phyloP scores from a whole-genome alignment of 2,797 vertebrate species.

The Caiman crocodilus region DNA sequence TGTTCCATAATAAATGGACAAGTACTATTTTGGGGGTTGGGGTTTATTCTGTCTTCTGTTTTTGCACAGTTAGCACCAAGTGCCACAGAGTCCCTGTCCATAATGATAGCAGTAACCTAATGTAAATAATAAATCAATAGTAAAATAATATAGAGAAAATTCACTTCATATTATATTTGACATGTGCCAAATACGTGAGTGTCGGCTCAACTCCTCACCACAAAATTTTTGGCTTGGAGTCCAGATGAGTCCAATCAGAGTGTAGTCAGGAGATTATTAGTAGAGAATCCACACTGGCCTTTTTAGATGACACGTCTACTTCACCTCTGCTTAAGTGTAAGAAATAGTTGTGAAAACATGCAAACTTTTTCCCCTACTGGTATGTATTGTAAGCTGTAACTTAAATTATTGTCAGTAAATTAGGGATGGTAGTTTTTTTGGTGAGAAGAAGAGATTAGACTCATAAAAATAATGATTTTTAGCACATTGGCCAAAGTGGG shows the following conservation, averaged over 20 bases:
- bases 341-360: neutral
- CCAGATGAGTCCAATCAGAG: neutral
- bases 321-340: neutral
- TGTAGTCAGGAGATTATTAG: neutral
- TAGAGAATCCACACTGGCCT: neutral
- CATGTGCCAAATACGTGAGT: neutral
- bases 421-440: neutral
- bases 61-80: fast-evolving
- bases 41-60: too few species aligned
- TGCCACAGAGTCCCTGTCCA: neutral
- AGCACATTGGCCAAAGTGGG: neutral
- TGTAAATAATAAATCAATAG: neutral
- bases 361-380: neutral
- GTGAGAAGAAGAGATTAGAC: neutral
- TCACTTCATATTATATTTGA: neutral
- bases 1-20: neutral
- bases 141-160: neutral
- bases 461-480: neutral
- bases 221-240: neutral
- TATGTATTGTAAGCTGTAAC: neutral
- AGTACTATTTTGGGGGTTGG: too few species aligned
- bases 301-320: neutral
- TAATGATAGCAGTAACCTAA: neutral
- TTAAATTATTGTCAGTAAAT: neutral
- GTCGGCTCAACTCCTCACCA: neutral